Base-by-base conservation (phyloP, 2,113 vertebrate species). In the Tauraco erythrolophus region DNA sequence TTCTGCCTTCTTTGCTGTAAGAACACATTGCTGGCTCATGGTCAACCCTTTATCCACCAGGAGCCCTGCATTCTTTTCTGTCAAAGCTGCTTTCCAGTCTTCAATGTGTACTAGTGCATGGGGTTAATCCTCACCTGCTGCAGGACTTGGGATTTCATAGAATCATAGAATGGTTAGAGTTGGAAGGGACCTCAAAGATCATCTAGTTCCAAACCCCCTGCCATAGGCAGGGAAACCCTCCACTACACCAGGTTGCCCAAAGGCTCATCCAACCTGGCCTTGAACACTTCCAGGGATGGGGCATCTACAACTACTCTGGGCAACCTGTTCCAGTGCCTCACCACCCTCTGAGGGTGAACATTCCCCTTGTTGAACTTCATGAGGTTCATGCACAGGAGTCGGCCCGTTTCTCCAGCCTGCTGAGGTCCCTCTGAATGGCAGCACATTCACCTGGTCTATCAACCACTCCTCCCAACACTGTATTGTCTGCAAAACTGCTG, bases 91-190 rank as follows among this genome's bases (percentile, higher is more conserved):
- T 88, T 70, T 62, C 50, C 41, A 77, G 50, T 16, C 41, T 53
- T 35, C 50, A 53, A 1, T 0, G 2, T 56, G 54, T 35, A 65
- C 10, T 69, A 56, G 14, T 14, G 24, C n/a, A 24, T 0, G 1
- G n/a, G 50, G 27, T 81, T 45, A 77, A 78, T n/a, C n/a, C 56
- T 82, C 31, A 41, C 25, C 19, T 1, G 0, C 46, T 66, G 37
- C 14, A 75, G 51, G 46, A 71, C 19, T 22, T 70, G 46, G 30
- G 11, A 39, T 70, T 75, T n/a, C n/a, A n/a, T n/a, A n/a, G n/a
- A n/a, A n/a, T n/a, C n/a, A n/a, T n/a, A n/a, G n/a, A n/a, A n/a
- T n/a, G n/a, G n/a, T n/a, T n/a, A n/a, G n/a, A n/a, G n/a, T n/a
- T n/a, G n/a, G n/a, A n/a, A n/a, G n/a, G n/a, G n/a, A n/a, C n/a